Conservation (phyloP, 2,797 vertebrate genomes). For the Perodicticus potto region DNA sequence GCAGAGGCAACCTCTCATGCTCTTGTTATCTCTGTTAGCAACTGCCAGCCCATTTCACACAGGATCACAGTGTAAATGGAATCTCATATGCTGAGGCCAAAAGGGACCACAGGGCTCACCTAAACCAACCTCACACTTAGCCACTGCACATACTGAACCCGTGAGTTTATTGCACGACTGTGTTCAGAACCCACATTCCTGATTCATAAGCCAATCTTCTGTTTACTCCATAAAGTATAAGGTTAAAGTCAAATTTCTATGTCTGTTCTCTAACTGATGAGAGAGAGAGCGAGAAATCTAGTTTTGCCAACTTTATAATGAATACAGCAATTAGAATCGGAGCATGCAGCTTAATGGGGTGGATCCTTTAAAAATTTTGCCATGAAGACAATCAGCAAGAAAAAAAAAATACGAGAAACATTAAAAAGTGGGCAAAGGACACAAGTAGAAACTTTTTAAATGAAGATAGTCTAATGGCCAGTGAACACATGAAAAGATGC, state of each 20-base stretch:
- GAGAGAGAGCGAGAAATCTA: background rate
- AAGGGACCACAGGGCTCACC: background rate
- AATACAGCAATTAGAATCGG: slow-evolving; percentile 20
- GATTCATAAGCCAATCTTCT: background rate
- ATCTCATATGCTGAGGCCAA: background rate
- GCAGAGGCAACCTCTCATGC: background rate
- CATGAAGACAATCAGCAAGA: too few relatives aligned
- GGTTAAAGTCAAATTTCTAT: slow-evolving; percentile 31
- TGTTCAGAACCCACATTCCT: background rate
- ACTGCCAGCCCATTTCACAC: background rate
- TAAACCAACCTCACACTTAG: background rate
- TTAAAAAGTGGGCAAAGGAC: too few relatives aligned
- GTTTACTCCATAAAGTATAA: background rate
- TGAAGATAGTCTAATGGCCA: too few relatives aligned
- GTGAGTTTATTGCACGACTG: background rate
- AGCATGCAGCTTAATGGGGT: background rate
- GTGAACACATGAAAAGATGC: too few relatives aligned
- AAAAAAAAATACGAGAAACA: too few relatives aligned
- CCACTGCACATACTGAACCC: background rate
- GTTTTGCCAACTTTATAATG: slow-evolving; percentile 14
- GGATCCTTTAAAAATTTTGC: slow-evolving; percentile 16
- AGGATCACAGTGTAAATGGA: background rate
- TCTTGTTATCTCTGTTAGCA: background rate
- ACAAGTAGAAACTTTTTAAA: too few relatives aligned
- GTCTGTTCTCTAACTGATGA: background rate